These are phyloP conservation scores for Epinephelus fuscoguttatus DNA, from an alignment of 2,113 vertebrate genomes.

Conservation along the genomic window DNA sequence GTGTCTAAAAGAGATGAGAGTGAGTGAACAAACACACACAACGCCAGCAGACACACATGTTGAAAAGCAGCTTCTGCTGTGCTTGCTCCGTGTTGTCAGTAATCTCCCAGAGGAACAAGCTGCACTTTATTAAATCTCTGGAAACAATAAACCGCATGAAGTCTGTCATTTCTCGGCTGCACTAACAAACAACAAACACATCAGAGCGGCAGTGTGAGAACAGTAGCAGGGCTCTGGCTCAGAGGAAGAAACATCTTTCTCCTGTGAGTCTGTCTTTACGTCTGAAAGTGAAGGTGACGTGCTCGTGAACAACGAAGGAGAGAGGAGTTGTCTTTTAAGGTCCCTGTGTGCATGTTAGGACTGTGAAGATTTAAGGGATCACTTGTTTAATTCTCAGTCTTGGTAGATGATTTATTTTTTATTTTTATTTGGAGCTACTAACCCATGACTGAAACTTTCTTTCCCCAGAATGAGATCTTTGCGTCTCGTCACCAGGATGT, in stretches of 20 bases:
- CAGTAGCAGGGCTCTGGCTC: slow-evolving; percentile 15
- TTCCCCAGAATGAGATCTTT: slow-evolving; percentile 94
- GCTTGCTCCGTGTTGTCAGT: slow-evolving; percentile 58
- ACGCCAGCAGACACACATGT: slow-evolving; percentile 3
- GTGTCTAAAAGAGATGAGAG: slow-evolving; percentile 10
- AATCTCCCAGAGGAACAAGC: slow-evolving; percentile 59
- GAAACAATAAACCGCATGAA: slow-evolving; percentile 60
- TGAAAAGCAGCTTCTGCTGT: slow-evolving; percentile 52
- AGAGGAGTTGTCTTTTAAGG: background rate
- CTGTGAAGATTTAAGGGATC: slow-evolving; percentile 1
- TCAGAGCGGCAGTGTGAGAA: slow-evolving; percentile 32
- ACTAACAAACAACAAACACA: slow-evolving; percentile 41
- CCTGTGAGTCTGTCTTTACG: background rate
- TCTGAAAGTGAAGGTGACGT: background rate
- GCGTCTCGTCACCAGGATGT: slow-evolving; percentile 98
- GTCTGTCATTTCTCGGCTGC: slow-evolving; percentile 45
- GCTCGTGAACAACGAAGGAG: background rate
- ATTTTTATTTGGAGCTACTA: slow-evolving; percentile 7
- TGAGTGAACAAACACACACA: background rate
- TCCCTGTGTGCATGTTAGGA: background rate
- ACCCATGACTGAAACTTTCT: background rate
- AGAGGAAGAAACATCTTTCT: slow-evolving; percentile 29
- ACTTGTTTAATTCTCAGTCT: background rate
- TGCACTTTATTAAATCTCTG: slow-evolving; percentile 53
- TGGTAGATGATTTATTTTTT: background rate